phyloP scores from a whole-genome alignment of 2,797 vertebrate genomes.

The Pangasius mekongensis region DNA sequence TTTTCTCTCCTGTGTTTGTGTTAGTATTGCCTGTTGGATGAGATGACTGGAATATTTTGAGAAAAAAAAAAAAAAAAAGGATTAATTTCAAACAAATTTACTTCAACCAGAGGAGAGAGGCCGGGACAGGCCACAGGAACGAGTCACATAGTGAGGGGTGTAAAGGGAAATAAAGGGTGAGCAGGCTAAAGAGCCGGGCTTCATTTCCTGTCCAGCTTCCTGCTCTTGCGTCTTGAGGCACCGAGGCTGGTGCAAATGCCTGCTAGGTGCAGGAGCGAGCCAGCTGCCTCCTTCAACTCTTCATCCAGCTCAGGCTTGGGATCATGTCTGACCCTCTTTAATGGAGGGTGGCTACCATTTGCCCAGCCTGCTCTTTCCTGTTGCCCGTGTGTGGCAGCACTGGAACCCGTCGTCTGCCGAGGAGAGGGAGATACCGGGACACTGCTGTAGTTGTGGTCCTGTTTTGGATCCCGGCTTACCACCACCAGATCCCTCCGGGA shows the following conservation, averaged over 20 bases:
- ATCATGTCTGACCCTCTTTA: constrained; percentile 80
- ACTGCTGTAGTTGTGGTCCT: constrained; percentile 98
- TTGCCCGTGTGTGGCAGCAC: background rate
- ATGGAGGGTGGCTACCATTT: constrained; percentile 76
- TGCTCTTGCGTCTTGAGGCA: constrained; percentile 91
- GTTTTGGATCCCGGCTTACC: constrained; percentile 89
- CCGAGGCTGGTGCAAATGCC: constrained; percentile 91
- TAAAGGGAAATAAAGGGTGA: constrained; percentile 74
- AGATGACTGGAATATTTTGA: constrained; percentile 68
- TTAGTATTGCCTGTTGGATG: constrained; percentile 84
- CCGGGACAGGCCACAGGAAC: constrained; percentile 47
- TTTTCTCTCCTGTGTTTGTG: constrained; percentile 96
- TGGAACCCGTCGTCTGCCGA: constrained; percentile 43
- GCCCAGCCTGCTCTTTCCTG: constrained; percentile 71
- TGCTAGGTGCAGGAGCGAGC: constrained; percentile 95
- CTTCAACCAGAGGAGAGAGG: constrained; percentile 66
- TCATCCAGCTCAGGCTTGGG: constrained; percentile 91
- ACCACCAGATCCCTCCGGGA: constrained; percentile 78
- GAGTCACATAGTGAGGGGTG: constrained; percentile 64
- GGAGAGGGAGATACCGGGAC: constrained; percentile 81
- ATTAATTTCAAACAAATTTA: constrained; percentile 67
- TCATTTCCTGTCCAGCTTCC: constrained; percentile 92
- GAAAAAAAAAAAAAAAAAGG: constrained; percentile 60
- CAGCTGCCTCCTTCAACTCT: constrained; percentile 96
- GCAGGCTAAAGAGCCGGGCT: constrained; percentile 66